phyloP scores from a whole-genome alignment of 92 coral and sea anemone genomes.

The Umimayanthus chanpuru region DNA sequence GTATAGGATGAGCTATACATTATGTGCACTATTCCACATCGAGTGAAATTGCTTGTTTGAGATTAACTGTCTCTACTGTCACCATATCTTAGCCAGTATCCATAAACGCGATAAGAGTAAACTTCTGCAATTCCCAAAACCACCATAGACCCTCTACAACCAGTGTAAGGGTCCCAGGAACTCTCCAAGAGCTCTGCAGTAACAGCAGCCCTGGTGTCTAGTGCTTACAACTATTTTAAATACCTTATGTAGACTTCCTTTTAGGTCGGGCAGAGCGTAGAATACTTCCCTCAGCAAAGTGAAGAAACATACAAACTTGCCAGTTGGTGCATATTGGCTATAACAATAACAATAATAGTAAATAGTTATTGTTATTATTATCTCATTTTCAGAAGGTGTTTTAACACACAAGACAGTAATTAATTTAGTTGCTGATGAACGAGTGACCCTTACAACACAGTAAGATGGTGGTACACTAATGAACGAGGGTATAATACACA shows the following conservation, averaged over 20 bases:
- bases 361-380: neutral
- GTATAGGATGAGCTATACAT: neutral
- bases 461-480: too few species aligned
- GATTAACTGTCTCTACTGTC: too few species aligned
- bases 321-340: constrained; percentile 66
- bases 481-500: neutral
- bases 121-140: too few species aligned
- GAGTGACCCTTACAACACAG: too few species aligned
- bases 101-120: too few species aligned
- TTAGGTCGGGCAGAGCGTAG: constrained; percentile 71
- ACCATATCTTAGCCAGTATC: too few species aligned
- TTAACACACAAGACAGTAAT: too few species aligned
- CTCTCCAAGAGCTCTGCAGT: neutral
- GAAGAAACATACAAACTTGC: constrained; percentile 79
- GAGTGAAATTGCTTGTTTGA: neutral
- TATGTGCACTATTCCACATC: neutral
- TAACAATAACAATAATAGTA: neutral
- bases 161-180: neutral
- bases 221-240: neutral
- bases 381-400: neutral
- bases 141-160: neutral
- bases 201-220: neutral
- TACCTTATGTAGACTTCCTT: constrained; percentile 85
- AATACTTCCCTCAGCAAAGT: constrained; percentile 85
- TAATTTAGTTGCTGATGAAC: too few species aligned